Percentiles rank a stretch among this genome's conserved stretches.
Evolutionary conservation across 2,888 invertebrate species (phyloP).

Genomic region (Seira ritae): DNA sequence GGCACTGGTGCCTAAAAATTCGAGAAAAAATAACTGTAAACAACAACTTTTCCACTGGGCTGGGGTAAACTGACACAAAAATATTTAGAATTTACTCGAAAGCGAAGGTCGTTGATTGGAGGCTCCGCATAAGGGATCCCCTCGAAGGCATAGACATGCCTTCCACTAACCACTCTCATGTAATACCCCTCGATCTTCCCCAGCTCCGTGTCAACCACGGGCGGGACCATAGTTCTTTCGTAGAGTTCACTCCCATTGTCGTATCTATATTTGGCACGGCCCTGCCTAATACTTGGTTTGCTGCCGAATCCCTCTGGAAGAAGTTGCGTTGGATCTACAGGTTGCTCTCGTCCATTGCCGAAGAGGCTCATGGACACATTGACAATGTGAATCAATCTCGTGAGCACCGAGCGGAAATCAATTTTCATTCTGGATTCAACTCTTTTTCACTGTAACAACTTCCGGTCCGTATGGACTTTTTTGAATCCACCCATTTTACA

Average conservation of each 20-base stretch:
- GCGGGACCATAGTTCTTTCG: background rate
- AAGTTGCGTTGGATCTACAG: slow-evolving; percentile 55
- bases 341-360: slow-evolving; percentile 27
- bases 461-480: background rate
- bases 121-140: slow-evolving; percentile 68
- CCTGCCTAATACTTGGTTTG: slow-evolving; percentile 61
- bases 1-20: slow-evolving; percentile 58
- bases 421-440: slow-evolving; percentile 46
- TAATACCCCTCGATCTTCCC: slow-evolving; percentile 60
- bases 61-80: too few relatives aligned
- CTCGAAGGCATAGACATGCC: slow-evolving; percentile 65
- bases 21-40: background rate
- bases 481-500: too few relatives aligned
- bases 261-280: slow-evolving; percentile 34
- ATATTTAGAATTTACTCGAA: slow-evolving; percentile 57
- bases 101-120: slow-evolving; percentile 59
- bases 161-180: slow-evolving; percentile 64
- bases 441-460: background rate
- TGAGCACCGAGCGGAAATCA: slow-evolving; percentile 43
- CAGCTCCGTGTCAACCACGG: slow-evolving; percentile 41
- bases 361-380: slow-evolving; percentile 59
- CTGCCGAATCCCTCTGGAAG: slow-evolving; percentile 52
- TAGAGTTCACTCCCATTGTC: slow-evolving; percentile 36
- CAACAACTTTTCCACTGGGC: background rate
- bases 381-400: slow-evolving; percentile 62